A percentile compares a stretch with the other conserved stretches of the same genome.
Conservation (phyloP, 2,113 vertebrate species). For the Gopherus evgoodei region DNA sequence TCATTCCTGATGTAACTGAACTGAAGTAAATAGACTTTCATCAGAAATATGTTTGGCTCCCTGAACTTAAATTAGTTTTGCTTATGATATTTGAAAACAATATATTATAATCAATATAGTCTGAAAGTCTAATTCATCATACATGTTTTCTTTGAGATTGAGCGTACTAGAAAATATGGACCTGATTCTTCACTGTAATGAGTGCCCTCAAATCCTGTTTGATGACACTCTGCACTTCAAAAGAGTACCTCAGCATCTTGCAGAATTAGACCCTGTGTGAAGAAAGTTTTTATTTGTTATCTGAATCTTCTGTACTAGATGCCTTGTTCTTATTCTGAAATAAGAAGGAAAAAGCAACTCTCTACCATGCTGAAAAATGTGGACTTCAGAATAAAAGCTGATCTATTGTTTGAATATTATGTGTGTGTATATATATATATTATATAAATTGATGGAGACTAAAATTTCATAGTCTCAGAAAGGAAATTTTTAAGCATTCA, state of each 20-base stretch:
- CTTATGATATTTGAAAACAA: not conserved
- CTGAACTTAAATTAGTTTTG: not conserved
- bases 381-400: slow-evolving; percentile 19
- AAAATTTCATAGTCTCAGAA: not conserved
- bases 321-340: not conserved
- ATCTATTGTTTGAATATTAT: not conserved
- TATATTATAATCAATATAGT: not conserved
- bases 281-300: slow-evolving; percentile 38
- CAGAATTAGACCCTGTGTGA: slow-evolving; percentile 36
- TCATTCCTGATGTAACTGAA: not conserved
- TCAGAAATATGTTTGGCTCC: not conserved
- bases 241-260: slow-evolving; percentile 33
- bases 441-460: not conserved
- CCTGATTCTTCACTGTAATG: slow-evolving; percentile 5
- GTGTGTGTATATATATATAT: not conserved
- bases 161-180: not conserved
- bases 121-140: not conserved
- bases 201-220: not conserved
- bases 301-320: not conserved
- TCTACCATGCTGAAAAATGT: not conserved
- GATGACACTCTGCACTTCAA: slow-evolving; percentile 21
- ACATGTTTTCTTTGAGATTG: not conserved
- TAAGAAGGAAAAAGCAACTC: not conserved
- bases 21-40: not conserved
- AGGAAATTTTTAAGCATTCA: slow-evolving; percentile 5